phyloP scores from a whole-genome alignment of 2,113 vertebrate species.

The Balaeniceps rex region DNA sequence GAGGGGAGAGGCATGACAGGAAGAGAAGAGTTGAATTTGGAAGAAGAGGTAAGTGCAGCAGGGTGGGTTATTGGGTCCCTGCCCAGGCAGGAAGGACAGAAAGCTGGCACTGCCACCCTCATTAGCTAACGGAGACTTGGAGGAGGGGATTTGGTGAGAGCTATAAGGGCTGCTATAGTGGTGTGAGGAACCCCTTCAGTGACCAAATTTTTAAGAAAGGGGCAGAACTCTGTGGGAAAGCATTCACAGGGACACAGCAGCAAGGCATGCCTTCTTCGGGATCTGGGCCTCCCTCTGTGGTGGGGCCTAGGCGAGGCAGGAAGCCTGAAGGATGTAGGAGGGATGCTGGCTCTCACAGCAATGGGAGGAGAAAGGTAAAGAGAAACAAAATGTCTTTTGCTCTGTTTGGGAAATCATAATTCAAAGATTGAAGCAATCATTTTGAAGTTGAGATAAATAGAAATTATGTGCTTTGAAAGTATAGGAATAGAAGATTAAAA shows the following conservation, averaged over 20 bases:
- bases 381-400: neutral
- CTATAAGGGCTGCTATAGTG: neutral
- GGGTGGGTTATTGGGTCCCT: neutral
- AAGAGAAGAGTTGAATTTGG: neutral
- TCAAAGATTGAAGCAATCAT: neutral
- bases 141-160: neutral
- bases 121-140: neutral
- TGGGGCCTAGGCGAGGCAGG: rapidly evolving
- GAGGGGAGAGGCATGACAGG: neutral
- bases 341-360: neutral
- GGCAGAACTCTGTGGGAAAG: neutral
- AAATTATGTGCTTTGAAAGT: conserved; percentile 18
- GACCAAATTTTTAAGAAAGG: neutral
- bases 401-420: neutral
- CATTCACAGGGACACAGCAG: neutral
- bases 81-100: neutral
- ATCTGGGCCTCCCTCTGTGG: neutral
- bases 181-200: neutral
- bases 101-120: neutral
- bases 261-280: neutral
- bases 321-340: neutral
- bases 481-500: conserved; percentile 1
- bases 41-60: neutral
- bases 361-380: neutral
- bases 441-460: neutral